These are phyloP conservation scores for Drosophila gunungcola DNA, from an alignment of 1,140 invertebrate genomes.

Conservation along the genomic window DNA sequence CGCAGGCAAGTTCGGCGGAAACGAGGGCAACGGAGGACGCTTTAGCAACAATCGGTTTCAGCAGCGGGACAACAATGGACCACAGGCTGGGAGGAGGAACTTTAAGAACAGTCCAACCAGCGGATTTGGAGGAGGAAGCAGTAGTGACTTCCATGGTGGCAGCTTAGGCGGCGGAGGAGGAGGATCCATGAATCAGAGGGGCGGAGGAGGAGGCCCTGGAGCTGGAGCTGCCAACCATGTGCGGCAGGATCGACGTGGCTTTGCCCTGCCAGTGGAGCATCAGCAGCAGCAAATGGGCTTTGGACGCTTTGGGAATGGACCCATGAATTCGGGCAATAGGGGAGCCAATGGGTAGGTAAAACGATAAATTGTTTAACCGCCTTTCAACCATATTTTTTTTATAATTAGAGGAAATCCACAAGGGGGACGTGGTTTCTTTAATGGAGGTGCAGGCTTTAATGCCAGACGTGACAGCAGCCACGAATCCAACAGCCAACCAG, in stretches of 20 bases:
- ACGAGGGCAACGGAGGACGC: slow-evolving; percentile 38
- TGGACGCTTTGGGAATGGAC: slow-evolving; percentile 64
- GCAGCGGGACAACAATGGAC: slow-evolving; percentile 35
- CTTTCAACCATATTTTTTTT: background rate
- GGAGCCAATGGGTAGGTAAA: slow-evolving; percentile 44
- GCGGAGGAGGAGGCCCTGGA: slow-evolving; percentile 14
- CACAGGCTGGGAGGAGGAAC: slow-evolving; percentile 28
- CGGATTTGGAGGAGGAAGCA: slow-evolving; percentile 42
- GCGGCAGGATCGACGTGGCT: slow-evolving; percentile 71
- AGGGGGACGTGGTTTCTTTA: slow-evolving; percentile 83
- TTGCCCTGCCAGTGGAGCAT: slow-evolving; percentile 68
- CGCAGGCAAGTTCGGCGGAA: slow-evolving; percentile 38
- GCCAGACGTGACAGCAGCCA: slow-evolving; percentile 63
- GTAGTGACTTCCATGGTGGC: slow-evolving; percentile 50
- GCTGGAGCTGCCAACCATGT: slow-evolving; percentile 18
- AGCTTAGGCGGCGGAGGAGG: slow-evolving; percentile 21
- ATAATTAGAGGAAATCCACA: slow-evolving; percentile 34
- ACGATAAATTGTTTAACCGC: too few relatives aligned
- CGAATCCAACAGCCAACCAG: slow-evolving; percentile 63
- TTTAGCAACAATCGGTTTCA: slow-evolving; percentile 45
- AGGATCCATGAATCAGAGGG: slow-evolving; percentile 27
- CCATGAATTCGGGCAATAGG: slow-evolving; percentile 43
- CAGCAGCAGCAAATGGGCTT: slow-evolving; percentile 58
- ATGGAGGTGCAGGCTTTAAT: slow-evolving; percentile 72
- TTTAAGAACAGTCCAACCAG: slow-evolving; percentile 45